Conservation (phyloP, 2,888 invertebrate species). For the Baccha elongata region DNA sequence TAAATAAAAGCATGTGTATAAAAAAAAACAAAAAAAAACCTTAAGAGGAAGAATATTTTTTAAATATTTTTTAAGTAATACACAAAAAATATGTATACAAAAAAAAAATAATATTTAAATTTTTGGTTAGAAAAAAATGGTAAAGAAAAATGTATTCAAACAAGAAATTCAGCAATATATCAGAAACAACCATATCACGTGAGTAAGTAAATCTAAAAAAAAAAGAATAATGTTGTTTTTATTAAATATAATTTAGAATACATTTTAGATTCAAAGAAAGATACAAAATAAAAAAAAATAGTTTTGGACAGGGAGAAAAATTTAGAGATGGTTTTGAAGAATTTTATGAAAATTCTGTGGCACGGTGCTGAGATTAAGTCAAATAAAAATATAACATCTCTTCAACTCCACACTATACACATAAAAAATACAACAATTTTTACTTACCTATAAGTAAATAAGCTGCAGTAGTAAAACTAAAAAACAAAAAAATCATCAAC, state of each 20-base stretch:
- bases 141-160: conserved; percentile 61
- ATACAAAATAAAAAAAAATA: conserved; percentile 20
- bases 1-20: conserved; percentile 48
- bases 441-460: conserved; percentile 21
- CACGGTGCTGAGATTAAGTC: neutral
- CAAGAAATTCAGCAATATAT: conserved; percentile 74
- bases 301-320: conserved; percentile 67
- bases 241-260: conserved; percentile 63
- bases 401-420: neutral
- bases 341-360: conserved; percentile 10
- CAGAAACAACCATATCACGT: conserved; percentile 75
- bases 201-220: conserved; percentile 63
- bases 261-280: conserved; percentile 36
- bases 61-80: conserved; percentile 68
- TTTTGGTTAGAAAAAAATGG: conserved; percentile 55
- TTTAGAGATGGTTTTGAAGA: conserved; percentile 1
- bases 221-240: conserved; percentile 33
- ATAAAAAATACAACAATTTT: neutral
- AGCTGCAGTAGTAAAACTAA: conserved; percentile 38
- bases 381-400: neutral
- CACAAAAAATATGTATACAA: conserved; percentile 55
- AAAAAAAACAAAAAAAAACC: conserved; percentile 50
- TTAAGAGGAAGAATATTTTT: conserved; percentile 43
- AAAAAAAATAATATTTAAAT: conserved; percentile 58
- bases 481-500: conserved; percentile 51